Evolutionary conservation across 2,113 vertebrate species (phyloP), one percentile per base, ranked within the genome.

Genomic region (Dicaeum eximium): DNA sequence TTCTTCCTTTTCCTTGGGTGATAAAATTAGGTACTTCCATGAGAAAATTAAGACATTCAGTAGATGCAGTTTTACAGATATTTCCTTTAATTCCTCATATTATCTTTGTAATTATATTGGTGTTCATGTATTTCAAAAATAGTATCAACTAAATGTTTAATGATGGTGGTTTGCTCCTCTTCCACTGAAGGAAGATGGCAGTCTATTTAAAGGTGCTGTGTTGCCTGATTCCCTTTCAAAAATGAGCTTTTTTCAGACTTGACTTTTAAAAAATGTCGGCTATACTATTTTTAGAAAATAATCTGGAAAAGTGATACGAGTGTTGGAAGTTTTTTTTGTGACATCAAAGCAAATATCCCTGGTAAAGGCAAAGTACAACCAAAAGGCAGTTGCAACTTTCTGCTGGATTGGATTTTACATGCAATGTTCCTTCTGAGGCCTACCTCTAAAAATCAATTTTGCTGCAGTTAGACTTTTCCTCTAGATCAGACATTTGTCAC

Each of bases 401-500:
- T 86, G 42, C 60, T 90, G 70, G 60, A 86, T 45, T 81, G 38
- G 69, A 92, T 95, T 91, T 96, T 83, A 72, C 37, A 57, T 67
- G 78, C 62, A 81, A 35, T 80, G 54, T 83, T 90, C 70, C n/a
- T 64, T 96, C 75, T 92, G 89, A 96, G 86, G 47, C 64, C 67
- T 66, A 75, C 78, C 66, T 97, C 93, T 64, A 85, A 95, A 97
- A 97, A 96, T 95, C 95, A 89, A 61, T 97, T 97, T 96, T 93
- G 60, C 83, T 93, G 72, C 81, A 90, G 64, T 91, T 97, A 96
- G 93, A 95, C 95, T 97, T 98, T 97, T 97, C 77, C 94, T 98
- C 93, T 96, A 88, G 93, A 97, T 95, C 89, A 97, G 97, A 97
- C 97, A 97, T 98, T 98, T 98, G 97, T 98, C 97, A 98, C 96